Percentiles rank a stretch among this genome's conserved stretches.
Evolutionary conservation across 30 jellyfish, hydroid and myxozoan genomes (phyloP).

Genomic region (Aurelia sp.): DNA sequence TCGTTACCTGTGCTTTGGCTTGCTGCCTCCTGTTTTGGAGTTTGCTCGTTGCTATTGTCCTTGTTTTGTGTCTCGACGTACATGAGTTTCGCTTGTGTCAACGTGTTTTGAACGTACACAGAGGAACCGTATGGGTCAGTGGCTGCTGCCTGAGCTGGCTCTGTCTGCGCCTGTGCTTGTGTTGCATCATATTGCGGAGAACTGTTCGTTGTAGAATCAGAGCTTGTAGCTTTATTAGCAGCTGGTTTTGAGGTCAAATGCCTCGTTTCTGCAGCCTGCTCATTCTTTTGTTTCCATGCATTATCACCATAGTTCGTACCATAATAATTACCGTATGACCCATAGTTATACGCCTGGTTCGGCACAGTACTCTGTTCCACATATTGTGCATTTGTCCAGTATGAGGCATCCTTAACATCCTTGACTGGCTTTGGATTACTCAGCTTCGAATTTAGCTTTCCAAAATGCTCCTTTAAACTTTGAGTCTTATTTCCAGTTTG

Average conservation of each 20-base stretch:
- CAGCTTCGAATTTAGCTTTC: background rate
- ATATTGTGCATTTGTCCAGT: background rate
- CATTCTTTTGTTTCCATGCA: background rate
- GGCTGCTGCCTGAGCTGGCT: background rate
- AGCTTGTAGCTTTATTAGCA: background rate
- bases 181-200: background rate
- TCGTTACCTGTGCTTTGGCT: too few species aligned
- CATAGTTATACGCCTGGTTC: too few species aligned
- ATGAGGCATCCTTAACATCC: background rate
- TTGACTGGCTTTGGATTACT: background rate
- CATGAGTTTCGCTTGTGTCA: conserved; percentile 16
- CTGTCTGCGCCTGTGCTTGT: background rate
- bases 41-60: conserved; percentile 23
- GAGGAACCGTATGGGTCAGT: background rate
- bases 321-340: background rate
- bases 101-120: conserved; percentile 22
- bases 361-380: conserved; percentile 1
- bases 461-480: background rate
- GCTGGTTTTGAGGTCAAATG: conserved; percentile 20
- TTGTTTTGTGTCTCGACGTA: conserved; percentile 25
- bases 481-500: conserved; percentile 66
- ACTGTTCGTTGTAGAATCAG: background rate
- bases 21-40: too few species aligned
- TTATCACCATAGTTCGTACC: background rate
- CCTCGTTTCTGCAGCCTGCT: conserved; percentile 46